These are phyloP conservation scores for Coregonus suidteri DNA, from an alignment of 2,797 vertebrate genomes.

Conservation along the genomic window DNA sequence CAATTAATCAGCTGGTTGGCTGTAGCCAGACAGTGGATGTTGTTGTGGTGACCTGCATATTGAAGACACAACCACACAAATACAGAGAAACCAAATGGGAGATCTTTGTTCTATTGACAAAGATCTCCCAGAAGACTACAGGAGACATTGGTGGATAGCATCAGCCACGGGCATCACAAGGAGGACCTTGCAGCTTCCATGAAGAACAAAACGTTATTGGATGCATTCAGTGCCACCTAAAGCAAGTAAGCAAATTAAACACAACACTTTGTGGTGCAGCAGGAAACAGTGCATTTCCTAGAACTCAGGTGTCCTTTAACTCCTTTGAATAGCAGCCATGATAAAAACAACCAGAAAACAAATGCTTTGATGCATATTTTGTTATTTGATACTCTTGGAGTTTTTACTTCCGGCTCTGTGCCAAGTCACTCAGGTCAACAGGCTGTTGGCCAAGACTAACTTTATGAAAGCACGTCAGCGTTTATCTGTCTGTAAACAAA, in stretches of 20 bases:
- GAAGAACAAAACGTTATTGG: not conserved
- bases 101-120: too few species aligned
- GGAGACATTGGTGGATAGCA: too few species aligned
- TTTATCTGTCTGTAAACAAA: conserved; percentile 70
- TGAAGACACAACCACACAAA: not conserved
- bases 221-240: conserved; percentile 13
- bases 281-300: conserved; percentile 55
- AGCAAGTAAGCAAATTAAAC: not conserved
- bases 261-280: conserved; percentile 11
- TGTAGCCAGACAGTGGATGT: conserved; percentile 89
- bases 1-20: conserved; percentile 78
- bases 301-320: conserved; percentile 19
- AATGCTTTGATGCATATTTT: conserved; percentile 62
- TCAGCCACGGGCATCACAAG: too few species aligned
- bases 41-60: conserved; percentile 86
- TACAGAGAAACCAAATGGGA: not conserved
- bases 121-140: too few species aligned
- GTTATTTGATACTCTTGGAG: conserved; percentile 58
- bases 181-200: too few species aligned
- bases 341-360: conserved; percentile 60
- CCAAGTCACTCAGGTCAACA: conserved; percentile 58
- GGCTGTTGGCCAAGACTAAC: conserved; percentile 68
- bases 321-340: conserved; percentile 61
- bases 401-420: conserved; percentile 59
- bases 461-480: conserved; percentile 67